Evolutionary conservation across 2,888 invertebrate species (phyloP), one percentile per base, ranked within the genome.

Genomic region (Anodontia alba): DNA sequence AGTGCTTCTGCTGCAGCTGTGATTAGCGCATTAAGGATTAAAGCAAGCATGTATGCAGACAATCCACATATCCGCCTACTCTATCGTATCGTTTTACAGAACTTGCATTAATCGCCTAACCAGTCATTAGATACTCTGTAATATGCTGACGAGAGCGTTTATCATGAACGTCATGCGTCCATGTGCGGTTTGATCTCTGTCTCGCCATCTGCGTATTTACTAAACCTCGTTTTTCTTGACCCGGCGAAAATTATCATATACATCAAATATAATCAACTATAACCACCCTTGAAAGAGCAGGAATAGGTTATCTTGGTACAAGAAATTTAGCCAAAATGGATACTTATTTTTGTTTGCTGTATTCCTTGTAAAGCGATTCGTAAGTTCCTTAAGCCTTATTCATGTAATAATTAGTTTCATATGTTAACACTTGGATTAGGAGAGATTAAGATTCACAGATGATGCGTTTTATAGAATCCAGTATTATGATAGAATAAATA

Each of bases 371-470:
- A 49, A 49, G 49, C 10, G 49, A 3, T 20, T 49, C 49, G 10
- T 49, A 3, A 20, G 17, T 20, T 49, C 20, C 12, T 20, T 49
- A 49, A 49, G 49, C 20, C 42, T 46, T 72, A 77, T 77, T 77
- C 72, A 77, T 73, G 57, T 38, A 62, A 72, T 77, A 77, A 77
- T 51, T 66, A 77, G 46, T 67, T 77, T 72, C 77, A 72, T 49
- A 67, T 77, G 78, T 73, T 78, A 54, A 69, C 73, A 78, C 73
- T 78, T 33, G 15, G 72, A 29, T 69, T 78, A 69, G 62, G n/a
- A 78, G 49, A 73, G 51, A 78, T 74, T 78, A 78, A 20, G 31
- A 36, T 26, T 15, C 62, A 17, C 49, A 20, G n/a, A 49, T 3
- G 49, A 15, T 49, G 49, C 49, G 3, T 20, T 49, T 10, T 20